Evolutionary conservation across 2,113 vertebrate species (phyloP).

Genomic region (Promerops cafer): DNA sequence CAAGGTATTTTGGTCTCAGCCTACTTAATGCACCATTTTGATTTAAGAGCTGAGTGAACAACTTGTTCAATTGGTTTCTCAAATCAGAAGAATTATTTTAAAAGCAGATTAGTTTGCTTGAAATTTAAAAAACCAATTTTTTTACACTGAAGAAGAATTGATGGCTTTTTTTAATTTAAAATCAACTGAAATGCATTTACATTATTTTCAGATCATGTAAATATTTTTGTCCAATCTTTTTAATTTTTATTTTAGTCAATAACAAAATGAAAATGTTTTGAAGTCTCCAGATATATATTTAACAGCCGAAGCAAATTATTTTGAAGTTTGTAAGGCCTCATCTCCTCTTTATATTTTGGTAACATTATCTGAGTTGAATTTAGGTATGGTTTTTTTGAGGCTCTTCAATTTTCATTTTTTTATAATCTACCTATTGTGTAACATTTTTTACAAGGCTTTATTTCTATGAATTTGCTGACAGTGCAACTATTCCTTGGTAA

Average conservation of each 20-base stretch:
- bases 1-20: background rate
- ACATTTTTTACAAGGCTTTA: background rate
- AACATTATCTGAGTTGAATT: background rate
- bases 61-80: background rate
- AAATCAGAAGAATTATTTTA: background rate
- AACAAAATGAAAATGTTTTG: background rate
- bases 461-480: background rate
- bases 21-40: background rate
- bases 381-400: background rate
- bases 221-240: background rate
- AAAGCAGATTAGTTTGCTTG: background rate
- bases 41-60: background rate
- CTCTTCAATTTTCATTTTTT: background rate
- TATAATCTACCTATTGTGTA: background rate
- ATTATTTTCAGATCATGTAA: background rate
- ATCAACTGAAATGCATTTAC: background rate
- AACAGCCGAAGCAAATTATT: background rate
- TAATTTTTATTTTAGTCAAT: background rate
- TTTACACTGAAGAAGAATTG: background rate
- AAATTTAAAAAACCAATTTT: rapidly evolving
- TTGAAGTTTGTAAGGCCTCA: background rate
- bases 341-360: background rate
- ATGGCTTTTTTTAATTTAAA: background rate
- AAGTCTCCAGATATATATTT: background rate
- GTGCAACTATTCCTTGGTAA: background rate